A percentile compares a stretch with the other conserved stretches of the same genome.
Evolutionary conservation across 2,888 invertebrate genomes (phyloP).

Genomic region (Augochlorella aurata): DNA sequence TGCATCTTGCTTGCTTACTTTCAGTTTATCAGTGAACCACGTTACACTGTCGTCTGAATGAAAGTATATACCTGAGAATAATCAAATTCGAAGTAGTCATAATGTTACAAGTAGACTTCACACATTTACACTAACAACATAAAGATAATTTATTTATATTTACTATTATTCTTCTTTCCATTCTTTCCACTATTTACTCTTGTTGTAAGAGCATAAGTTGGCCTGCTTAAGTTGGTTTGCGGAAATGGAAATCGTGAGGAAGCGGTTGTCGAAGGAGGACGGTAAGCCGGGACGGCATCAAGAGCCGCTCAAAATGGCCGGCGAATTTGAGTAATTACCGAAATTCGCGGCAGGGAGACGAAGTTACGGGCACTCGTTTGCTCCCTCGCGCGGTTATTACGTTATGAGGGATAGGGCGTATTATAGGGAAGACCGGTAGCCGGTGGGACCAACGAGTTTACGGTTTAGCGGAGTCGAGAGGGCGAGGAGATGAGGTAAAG

Average conservation of each 20-base stretch:
- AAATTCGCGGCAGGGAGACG: constrained; percentile 62
- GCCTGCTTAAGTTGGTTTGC: too few relatives aligned
- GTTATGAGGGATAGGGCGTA: constrained; percentile 77
- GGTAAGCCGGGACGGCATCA: not conserved
- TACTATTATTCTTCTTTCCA: too few relatives aligned
- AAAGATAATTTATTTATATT: too few relatives aligned
- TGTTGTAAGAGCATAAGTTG: too few relatives aligned
- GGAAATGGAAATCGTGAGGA: not conserved
- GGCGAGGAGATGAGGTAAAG: constrained; percentile 47
- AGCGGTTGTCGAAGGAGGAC: not conserved
- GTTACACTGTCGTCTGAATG: not conserved
- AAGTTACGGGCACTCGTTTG: constrained; percentile 77
- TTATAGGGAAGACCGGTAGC: constrained; percentile 81
- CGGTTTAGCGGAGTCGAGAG: constrained; percentile 74
- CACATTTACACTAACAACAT: too few relatives aligned
- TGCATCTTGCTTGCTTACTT: not conserved
- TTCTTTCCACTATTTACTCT: too few relatives aligned
- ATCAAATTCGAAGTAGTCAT: not conserved
- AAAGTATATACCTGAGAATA: not conserved
- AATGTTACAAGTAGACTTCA: too few relatives aligned
- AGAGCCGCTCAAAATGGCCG: constrained; percentile 19
- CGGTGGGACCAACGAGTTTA: constrained; percentile 78
- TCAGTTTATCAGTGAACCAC: not conserved
- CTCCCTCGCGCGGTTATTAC: constrained; percentile 73
- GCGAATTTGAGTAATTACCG: constrained; percentile 72